Conservation (phyloP, 2,888 invertebrate genomes). For the Orthosia gothica region DNA sequence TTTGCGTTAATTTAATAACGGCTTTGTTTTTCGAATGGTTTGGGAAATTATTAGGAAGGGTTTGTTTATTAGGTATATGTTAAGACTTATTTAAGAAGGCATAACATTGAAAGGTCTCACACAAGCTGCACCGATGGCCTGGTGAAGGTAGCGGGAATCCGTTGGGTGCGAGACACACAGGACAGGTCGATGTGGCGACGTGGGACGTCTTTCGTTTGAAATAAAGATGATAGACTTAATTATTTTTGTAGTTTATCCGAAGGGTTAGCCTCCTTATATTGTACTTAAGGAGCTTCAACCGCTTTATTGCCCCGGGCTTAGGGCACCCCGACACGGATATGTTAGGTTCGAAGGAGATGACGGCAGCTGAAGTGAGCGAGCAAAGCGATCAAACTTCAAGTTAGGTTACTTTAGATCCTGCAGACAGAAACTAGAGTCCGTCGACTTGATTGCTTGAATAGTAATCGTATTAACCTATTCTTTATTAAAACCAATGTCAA, state of each 20-base stretch:
- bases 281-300: too few relatives aligned
- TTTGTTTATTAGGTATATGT: neutral
- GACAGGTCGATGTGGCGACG: neutral
- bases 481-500: too few relatives aligned
- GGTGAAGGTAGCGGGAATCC: neutral
- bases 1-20: conserved; percentile 76
- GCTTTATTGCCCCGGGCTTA: too few relatives aligned
- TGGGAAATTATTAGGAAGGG: conserved; percentile 21
- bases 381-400: too few relatives aligned
- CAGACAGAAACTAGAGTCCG: too few relatives aligned
- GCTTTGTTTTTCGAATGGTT: conserved; percentile 71
- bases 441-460: too few relatives aligned
- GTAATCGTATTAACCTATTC: too few relatives aligned
- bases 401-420: too few relatives aligned
- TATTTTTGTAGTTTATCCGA: neutral
- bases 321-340: too few relatives aligned
- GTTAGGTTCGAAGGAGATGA: too few relatives aligned
- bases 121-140: neutral
- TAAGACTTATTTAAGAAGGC: neutral
- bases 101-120: too few relatives aligned
- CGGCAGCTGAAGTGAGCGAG: too few relatives aligned
- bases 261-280: neutral
- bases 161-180: neutral
- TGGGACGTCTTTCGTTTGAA: neutral
- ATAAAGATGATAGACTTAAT: neutral